Evolutionary conservation across 2,797 vertebrate species (phyloP).

Genomic region (Pitangus sulphuratus): DNA sequence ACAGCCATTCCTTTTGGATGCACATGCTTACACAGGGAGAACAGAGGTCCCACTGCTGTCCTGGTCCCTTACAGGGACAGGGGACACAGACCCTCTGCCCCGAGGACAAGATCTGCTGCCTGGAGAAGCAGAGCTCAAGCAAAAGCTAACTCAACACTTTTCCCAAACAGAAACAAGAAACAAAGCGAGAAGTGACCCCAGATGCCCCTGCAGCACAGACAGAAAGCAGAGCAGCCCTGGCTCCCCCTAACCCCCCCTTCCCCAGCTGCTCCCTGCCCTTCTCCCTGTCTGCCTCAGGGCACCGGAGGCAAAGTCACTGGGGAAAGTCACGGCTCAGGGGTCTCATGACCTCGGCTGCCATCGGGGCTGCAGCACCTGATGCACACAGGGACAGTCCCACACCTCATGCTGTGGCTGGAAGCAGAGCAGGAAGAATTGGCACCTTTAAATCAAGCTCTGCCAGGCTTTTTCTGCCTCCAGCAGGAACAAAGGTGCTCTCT

Average conservation of each 20-base stretch:
- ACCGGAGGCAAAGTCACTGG: too few species aligned
- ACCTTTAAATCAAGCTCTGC: not conserved
- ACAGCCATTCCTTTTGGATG: not conserved
- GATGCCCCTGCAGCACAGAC: not conserved
- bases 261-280: not conserved
- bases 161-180: not conserved
- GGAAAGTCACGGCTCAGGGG: not conserved
- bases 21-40: rapidly evolving
- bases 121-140: not conserved
- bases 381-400: rapidly evolving
- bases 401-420: rapidly evolving
- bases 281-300: rapidly evolving
- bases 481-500: not conserved
- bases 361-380: not conserved
- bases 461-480: not conserved
- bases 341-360: not conserved
- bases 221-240: not conserved
- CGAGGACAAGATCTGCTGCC: not conserved
- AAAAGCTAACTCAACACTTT: not conserved
- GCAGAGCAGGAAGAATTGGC: not conserved
- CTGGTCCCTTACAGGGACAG: not conserved
- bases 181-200: not conserved
- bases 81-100: not conserved
- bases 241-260: not conserved
- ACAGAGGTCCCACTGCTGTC: not conserved